Evolutionary conservation across 2,797 vertebrate species (phyloP), one percentile per base, ranked within the genome.

Genomic region (Aulostomus chinensis): DNA sequence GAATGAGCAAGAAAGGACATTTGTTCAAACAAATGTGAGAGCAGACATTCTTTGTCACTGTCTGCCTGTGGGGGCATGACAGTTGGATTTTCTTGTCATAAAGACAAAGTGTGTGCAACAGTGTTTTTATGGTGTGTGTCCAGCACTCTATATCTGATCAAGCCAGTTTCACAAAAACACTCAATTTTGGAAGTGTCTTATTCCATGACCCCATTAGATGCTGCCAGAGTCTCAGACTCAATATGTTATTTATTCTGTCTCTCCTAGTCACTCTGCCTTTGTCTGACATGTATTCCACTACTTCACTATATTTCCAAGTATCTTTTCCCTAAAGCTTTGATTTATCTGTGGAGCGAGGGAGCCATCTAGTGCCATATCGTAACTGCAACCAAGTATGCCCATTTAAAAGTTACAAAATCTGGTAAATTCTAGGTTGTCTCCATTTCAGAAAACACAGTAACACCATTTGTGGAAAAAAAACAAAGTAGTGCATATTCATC

Each of bases 321-420:
- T 33, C 29, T 15, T 11, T 16, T 13, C 1, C 3, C 3, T 24
- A 25, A 28, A 45, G 11, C 11, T 47, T 4, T 31, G 12, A 43
- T 83, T 89, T 72, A 78, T 81, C 47, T 48, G 7, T 92, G 89
- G 89, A 93, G 91, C 88, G 30, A 91, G 87, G 91, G 90, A 89
- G 91, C 84, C 91, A 91, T 86, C 91, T 90, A 87, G 85, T 88
- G 91, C 49, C 10, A 3, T 13, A 33, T 12, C 7, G 31, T 7
- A 7, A 13, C 13, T n/a, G n/a, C n/a, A n/a, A n/a, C n/a, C n/a
- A n/a, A n/a, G n/a, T n/a, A n/a, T n/a, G n/a, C n/a, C n/a, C n/a
- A n/a, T n/a, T n/a, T n/a, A n/a, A n/a, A n/a, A n/a, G n/a, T n/a
- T 34, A 21, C 13, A 43, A 58, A 33, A 2, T 33, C n/a, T n/a